Base-by-base conservation (phyloP, 2,888 invertebrate species). In the Blastobasis lacticolella region DNA sequence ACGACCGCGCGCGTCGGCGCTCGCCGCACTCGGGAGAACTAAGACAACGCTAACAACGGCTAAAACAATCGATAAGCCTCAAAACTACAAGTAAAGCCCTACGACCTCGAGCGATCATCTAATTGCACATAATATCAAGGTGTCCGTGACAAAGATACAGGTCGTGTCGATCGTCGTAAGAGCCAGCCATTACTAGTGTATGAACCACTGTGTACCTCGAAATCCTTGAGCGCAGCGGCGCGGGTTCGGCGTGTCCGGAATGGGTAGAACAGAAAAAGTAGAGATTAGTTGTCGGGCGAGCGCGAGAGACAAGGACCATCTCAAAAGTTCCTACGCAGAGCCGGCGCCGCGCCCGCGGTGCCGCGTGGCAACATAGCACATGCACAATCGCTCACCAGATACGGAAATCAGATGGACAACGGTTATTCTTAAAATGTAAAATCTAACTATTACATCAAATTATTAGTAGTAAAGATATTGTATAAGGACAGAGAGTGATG, bases 251-350 rank as follows among this genome's bases (percentile, higher is more conserved):
- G 90, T 90, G 90, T 90, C 90, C 90, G 90, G 91, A 89, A 87
- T 91, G 91, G 90, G 92, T 90, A 91, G 90, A 91, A 90, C 90
- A 91, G 90, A 91, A 89, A 90, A 89, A 89, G 90, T 91, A 74
- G 90, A 87, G 88, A 89, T 91, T 91, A 91, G 91, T 91, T 83
- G 84, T 74, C 80, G 81, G 81, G 76, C 82, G 85, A 79, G 87
- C 84, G 84, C 82, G 79, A 72, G 81, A 77, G 81, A 77, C 93
- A 93, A 94, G 94, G 94, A 95, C 94, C 95, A 95, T 94, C 94
- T 95, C 95, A 94, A 94, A 94, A 94, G 94, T 93, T 94, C 94
- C 94, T 92, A 92, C 90, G 73, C 75, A 62, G 65, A 68, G 61
- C 59, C 58, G 58, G 59, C 59, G 58, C 57, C 57, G 60, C 59